Base-by-base conservation (phyloP, 2,888 invertebrate species). In the Aphodius granarius region DNA sequence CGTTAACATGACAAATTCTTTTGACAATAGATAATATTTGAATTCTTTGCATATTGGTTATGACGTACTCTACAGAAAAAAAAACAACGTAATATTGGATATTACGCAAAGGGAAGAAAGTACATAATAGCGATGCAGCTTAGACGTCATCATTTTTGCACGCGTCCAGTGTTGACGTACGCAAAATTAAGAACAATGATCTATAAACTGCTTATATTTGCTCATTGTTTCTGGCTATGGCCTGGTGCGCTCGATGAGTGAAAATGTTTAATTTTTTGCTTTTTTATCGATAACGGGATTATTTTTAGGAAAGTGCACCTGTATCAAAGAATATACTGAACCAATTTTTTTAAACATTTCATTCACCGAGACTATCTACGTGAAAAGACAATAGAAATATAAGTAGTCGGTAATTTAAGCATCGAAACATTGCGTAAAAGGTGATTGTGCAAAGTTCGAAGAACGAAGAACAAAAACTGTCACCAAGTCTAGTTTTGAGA, bases 131-230 rank as follows among this genome's bases (percentile, higher is more conserved):
- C 43, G 43, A 3, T 43, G 43, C 43, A 1, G 3, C 13, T 43
- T 43, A 9, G 43, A 43, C 43, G 43, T 43, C 43, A 43, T 43
- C 43, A 13, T 43, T 43, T 1, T 43, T 43, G 43, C 43, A 43
- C 43, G 43, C 43, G 43, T 43, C 43, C 1, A 43, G 13, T 3
- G 43, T 43, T 2, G 43, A 43, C 19, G 74, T 71, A 15, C 22
- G n/a, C 64, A 20, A 22, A 75, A 19, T 23, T 68, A 71, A 75
- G 71, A 75, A 75, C 74, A 75, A 75, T 75, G 74, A 71, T 75
- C 71, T 64, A 75, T 66, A 22, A 75, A 75, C n/a, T 71, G 70
- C 71, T 63, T 75, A 66, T n/a, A n/a, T 43, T 43, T 43, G 43
- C 43, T 43, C 13, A 43, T 43, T 43, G 43, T 43, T 43, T 43